Evolutionary conservation across 2,113 vertebrate species (phyloP).

Genomic region (Platycercus adscitus): DNA sequence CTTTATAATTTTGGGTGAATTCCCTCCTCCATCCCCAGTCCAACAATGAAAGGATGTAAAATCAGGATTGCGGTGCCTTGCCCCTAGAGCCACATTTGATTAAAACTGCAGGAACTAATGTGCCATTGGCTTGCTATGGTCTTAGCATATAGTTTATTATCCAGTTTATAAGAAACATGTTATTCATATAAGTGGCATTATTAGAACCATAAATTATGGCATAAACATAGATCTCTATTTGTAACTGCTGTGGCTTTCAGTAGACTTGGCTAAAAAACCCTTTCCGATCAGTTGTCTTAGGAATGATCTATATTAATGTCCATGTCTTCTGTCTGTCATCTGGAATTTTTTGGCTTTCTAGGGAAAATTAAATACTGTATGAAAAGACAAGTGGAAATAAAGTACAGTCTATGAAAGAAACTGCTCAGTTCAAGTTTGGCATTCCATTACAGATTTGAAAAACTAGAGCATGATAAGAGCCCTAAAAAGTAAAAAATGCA

Average conservation of each 20-base stretch:
- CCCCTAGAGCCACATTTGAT: constrained; percentile 33
- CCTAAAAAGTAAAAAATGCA: background rate
- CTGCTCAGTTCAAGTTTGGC: background rate
- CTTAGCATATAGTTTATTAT: constrained; percentile 52
- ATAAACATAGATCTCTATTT: constrained; percentile 19
- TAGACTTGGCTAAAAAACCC: background rate
- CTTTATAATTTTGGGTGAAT: background rate
- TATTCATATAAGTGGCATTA: constrained; percentile 58
- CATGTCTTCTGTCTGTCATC: constrained; percentile 15
- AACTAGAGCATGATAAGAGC: background rate
- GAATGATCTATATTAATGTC: constrained; percentile 40
- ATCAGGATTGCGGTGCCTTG: background rate
- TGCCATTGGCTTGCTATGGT: background rate
- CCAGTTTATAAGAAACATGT: constrained; percentile 50
- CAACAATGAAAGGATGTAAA: background rate
- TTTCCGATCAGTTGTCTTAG: background rate
- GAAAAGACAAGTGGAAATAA: constrained; percentile 8
- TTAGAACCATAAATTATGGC: constrained; percentile 52
- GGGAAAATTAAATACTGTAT: background rate
- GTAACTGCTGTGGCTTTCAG: constrained; percentile 23
- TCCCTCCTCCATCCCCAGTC: background rate
- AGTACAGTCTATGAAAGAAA: background rate
- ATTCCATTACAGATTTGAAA: background rate
- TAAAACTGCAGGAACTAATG: constrained; percentile 49
- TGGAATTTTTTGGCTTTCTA: background rate